Evolutionary conservation across 1,140 invertebrate genomes (phyloP).

Genomic region (Coelopa frigida): DNA sequence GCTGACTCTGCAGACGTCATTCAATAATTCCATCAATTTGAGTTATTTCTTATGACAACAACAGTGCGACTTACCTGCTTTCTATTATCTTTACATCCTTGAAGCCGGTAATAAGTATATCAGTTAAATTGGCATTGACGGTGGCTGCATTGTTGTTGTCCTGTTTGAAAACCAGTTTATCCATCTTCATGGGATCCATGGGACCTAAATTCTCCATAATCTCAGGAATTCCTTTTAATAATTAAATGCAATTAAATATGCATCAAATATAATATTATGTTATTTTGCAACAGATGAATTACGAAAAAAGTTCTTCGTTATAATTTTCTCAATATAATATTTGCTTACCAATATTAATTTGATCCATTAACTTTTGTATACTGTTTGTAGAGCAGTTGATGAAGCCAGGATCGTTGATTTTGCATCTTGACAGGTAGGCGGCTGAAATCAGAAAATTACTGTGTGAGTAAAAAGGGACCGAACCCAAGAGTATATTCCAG

Average conservation of each 20-base stretch:
- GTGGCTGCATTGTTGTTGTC: slow-evolving; percentile 54
- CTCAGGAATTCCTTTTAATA: slow-evolving; percentile 25
- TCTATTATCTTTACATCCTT: slow-evolving; percentile 50
- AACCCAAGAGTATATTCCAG: too few species aligned
- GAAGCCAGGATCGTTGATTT: slow-evolving; percentile 50
- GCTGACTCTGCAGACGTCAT: slow-evolving; percentile 55
- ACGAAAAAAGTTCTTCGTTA: too few species aligned
- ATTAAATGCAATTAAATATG: background rate
- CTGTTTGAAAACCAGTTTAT: slow-evolving; percentile 30
- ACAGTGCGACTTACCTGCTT: slow-evolving; percentile 45
- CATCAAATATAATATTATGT: background rate
- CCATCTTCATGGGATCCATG: slow-evolving; percentile 28
- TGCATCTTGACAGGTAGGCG: too few species aligned
- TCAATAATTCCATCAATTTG: background rate
- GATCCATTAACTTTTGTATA: slow-evolving; percentile 51
- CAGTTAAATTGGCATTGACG: slow-evolving; percentile 56
- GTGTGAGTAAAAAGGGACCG: too few species aligned
- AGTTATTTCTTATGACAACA: slow-evolving; percentile 38
- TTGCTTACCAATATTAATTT: slow-evolving; percentile 27
- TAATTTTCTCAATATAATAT: background rate
- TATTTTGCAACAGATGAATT: too few species aligned
- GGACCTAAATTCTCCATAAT: slow-evolving; percentile 35
- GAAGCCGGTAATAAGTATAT: slow-evolving; percentile 55
- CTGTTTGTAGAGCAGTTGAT: slow-evolving; percentile 51
- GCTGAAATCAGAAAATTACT: too few species aligned